Percentiles rank a stretch among this genome's conserved stretches.
Evolutionary conservation across 2,797 vertebrate genomes (phyloP).

Genomic region (Distichodus sexfasciatus): DNA sequence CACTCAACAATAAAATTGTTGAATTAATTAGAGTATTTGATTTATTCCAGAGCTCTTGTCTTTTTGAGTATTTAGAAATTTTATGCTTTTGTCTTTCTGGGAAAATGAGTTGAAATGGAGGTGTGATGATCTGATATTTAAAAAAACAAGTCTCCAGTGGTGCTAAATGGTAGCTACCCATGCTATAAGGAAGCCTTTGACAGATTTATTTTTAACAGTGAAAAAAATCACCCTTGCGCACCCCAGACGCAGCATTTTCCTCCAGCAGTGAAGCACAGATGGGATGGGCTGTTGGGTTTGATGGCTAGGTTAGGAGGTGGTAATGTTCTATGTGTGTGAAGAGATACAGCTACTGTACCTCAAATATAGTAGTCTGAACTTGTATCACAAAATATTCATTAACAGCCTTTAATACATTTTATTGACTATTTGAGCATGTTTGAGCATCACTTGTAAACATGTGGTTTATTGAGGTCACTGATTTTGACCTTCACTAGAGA

Average conservation of each 20-base stretch:
- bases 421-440: no score
- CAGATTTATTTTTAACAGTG: conserved; percentile 8
- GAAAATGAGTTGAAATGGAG: background rate
- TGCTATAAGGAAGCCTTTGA: background rate
- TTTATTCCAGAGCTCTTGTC: background rate
- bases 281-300: conserved; percentile 15
- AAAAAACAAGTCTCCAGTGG: conserved; percentile 1
- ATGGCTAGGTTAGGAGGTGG: background rate
- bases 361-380: no score
- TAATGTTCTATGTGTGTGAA: conserved; percentile 20
- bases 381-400: no score
- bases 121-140: background rate
- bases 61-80: background rate
- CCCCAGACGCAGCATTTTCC: background rate
- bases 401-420: background rate
- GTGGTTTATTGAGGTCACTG: background rate
- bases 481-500: conserved; percentile 15
- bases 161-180: background rate
- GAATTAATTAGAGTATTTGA: no score
- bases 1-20: no score
- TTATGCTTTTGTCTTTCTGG: no score
- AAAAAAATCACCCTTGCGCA: background rate
- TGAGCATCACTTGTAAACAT: background rate
- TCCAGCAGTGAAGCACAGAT: conserved; percentile 17
- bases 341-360: no score